A percentile compares a stretch with the other conserved stretches of the same genome.
Evolutionary conservation across 2,888 invertebrate species (phyloP).

Genomic region (Sminthurinus aureus): DNA sequence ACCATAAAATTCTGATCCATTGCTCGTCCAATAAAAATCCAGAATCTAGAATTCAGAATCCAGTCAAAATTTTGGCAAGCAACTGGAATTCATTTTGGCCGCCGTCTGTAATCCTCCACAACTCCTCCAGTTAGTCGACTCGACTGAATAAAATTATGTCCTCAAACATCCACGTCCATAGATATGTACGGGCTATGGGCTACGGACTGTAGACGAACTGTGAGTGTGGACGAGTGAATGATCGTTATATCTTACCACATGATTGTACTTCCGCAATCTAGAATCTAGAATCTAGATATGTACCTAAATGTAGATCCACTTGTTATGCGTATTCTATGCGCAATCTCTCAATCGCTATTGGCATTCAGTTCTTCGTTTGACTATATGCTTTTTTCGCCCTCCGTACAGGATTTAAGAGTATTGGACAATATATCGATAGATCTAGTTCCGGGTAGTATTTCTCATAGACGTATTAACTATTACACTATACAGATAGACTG

Average conservation of each 20-base stretch:
- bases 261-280: too few relatives aligned
- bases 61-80: conserved; percentile 35
- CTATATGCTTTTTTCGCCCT: too few relatives aligned
- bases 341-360: too few relatives aligned
- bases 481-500: background rate
- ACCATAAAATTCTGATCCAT: conserved; percentile 35
- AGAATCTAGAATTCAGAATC: too few relatives aligned
- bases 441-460: too few relatives aligned
- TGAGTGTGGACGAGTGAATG: background rate
- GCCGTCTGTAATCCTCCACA: background rate
- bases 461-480: background rate
- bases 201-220: too few relatives aligned
- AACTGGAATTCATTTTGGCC: conserved; percentile 31
- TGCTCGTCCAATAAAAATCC: conserved; percentile 26
- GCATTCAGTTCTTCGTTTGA: too few relatives aligned
- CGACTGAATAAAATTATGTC: conserved; percentile 32
- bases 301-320: too few relatives aligned
- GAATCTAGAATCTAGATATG: too few relatives aligned
- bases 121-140: background rate
- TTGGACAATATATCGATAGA: too few relatives aligned
- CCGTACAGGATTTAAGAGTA: too few relatives aligned
- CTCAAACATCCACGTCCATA: background rate
- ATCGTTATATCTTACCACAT: background rate
- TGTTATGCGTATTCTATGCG: background rate
- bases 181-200: background rate